Conservation (phyloP, 2,888 invertebrate genomes). For the Drosophila aldrichi region DNA sequence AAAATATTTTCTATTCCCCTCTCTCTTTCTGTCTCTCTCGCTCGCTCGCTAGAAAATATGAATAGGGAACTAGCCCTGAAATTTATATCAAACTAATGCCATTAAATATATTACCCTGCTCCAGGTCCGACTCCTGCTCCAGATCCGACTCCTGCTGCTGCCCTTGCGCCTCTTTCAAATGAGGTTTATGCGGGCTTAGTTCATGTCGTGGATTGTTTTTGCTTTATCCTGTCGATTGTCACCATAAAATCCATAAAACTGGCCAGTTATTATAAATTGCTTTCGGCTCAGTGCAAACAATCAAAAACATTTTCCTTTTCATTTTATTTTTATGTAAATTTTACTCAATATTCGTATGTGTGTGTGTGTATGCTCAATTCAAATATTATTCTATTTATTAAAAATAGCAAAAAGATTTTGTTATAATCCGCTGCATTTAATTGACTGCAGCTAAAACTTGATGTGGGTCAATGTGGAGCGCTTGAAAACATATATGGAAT, state of each 20-base stretch:
- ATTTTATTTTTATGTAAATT: slow-evolving; percentile 31
- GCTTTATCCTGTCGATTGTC: slow-evolving; percentile 76
- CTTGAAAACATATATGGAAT: background rate
- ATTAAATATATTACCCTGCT: slow-evolving; percentile 43
- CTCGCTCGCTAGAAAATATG: slow-evolving; percentile 58
- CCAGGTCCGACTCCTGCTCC: slow-evolving; percentile 7
- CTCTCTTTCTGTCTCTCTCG: slow-evolving; percentile 29
- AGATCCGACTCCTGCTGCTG: slow-evolving; percentile 4
- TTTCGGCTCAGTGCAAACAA: slow-evolving; percentile 43
- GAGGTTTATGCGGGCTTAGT: slow-evolving; percentile 63
- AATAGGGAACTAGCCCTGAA: slow-evolving; percentile 33
- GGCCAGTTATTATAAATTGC: slow-evolving; percentile 68
- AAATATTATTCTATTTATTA: slow-evolving; percentile 74
- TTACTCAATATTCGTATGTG: slow-evolving; percentile 7
- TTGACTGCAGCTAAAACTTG: slow-evolving; percentile 68
- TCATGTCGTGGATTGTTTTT: slow-evolving; percentile 71
- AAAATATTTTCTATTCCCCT: slow-evolving; percentile 51
- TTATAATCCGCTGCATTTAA: slow-evolving; percentile 73
- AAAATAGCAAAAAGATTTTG: slow-evolving; percentile 66
- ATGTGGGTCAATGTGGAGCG: slow-evolving; percentile 51
- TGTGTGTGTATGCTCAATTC: slow-evolving; percentile 36
- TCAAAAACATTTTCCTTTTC: slow-evolving; percentile 26
- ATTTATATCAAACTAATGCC: slow-evolving; percentile 73
- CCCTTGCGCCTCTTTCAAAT: slow-evolving; percentile 8
- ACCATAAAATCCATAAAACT: slow-evolving; percentile 68